A percentile compares a stretch with the other conserved stretches of the same genome.
Evolutionary conservation across 1,140 invertebrate genomes (phyloP).

Genomic region (Lepidurus packardi): DNA sequence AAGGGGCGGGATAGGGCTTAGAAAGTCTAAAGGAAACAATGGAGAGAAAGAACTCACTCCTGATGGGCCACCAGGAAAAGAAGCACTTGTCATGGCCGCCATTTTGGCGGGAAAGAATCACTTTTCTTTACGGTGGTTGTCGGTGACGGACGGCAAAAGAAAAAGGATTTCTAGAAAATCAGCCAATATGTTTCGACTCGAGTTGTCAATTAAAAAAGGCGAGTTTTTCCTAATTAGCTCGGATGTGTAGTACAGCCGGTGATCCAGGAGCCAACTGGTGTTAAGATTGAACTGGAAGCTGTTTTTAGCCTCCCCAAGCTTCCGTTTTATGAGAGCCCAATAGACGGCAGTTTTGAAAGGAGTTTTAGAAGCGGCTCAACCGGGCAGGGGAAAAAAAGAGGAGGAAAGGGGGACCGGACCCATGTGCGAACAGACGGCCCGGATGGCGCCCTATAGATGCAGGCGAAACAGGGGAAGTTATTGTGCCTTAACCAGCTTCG

Average conservation of each 20-base stretch:
- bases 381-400: background rate
- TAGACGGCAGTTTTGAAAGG: conserved; percentile 14
- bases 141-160: too few species aligned
- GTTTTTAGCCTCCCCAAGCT: conserved; percentile 6
- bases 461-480: background rate
- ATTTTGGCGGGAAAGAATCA: background rate
- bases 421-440: conserved; percentile 12
- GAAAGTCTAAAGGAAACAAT: background rate
- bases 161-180: too few species aligned
- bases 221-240: conserved; percentile 9
- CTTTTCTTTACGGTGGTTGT: too few species aligned
- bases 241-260: conserved; percentile 12
- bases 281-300: conserved; percentile 17
- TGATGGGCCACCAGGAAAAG: background rate
- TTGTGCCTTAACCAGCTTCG: background rate
- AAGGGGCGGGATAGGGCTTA: background rate
- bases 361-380: background rate
- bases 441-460: conserved; percentile 1
- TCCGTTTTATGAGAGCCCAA: conserved; percentile 21
- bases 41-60: background rate
- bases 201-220: background rate
- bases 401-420: background rate
- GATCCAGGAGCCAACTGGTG: conserved; percentile 2
- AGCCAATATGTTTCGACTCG: background rate
- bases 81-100: background rate